These are phyloP conservation scores for Rhineura floridana DNA, from an alignment of 2,113 vertebrate species.

Conservation along the genomic window DNA sequence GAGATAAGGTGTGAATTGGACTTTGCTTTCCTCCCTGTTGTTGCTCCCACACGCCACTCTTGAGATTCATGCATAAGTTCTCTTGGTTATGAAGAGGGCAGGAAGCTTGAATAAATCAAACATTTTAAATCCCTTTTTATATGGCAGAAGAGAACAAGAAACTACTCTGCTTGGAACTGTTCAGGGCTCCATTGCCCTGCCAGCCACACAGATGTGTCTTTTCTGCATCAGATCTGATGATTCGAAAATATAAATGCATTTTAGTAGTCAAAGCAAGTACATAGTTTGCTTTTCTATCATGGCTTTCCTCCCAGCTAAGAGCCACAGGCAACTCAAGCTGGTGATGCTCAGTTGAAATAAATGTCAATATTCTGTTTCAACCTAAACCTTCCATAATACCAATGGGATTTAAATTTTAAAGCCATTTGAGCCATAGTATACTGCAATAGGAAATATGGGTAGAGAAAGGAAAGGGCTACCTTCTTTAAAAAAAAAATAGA, in stretches of 20 bases:
- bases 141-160: neutral
- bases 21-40: neutral
- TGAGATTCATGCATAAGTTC: neutral
- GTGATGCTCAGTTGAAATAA: neutral
- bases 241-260: constrained; percentile 3
- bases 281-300: neutral
- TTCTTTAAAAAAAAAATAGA: too few relatives aligned
- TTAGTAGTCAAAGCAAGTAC: neutral
- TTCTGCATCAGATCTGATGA: neutral
- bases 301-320: neutral
- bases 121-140: neutral
- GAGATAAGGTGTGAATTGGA: neutral
- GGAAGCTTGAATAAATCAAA: neutral
- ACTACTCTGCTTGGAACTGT: neutral
- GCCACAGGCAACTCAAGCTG: neutral
- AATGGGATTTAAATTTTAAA: neutral
- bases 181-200: neutral
- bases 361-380: neutral
- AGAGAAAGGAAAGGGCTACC: neutral
- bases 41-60: neutral
- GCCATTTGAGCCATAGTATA: neutral
- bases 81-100: neutral
- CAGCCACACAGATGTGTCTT: neutral
- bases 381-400: neutral
- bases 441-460: neutral